These are phyloP conservation scores for Dusona sp. DNA, from an alignment of 2,888 invertebrate genomes.

Conservation along the genomic window DNA sequence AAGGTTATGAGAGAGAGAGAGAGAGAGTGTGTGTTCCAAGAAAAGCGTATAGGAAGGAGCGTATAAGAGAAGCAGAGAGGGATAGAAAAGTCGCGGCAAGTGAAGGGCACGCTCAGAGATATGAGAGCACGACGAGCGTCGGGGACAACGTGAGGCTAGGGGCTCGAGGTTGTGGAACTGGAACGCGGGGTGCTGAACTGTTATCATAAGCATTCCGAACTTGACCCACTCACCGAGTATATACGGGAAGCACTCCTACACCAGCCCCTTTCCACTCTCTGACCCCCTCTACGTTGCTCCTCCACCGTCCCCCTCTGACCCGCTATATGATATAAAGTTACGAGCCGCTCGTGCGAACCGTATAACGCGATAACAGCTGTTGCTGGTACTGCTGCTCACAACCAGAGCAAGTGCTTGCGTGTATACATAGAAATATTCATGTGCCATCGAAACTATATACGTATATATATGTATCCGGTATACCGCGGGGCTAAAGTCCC, in stretches of 20 bases:
- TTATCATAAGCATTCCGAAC: constrained; percentile 83
- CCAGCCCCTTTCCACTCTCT: constrained; percentile 64
- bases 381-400: constrained; percentile 70
- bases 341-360: constrained; percentile 82
- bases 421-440: constrained; percentile 30
- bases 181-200: constrained; percentile 77
- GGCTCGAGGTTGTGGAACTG: constrained; percentile 67
- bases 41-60: not conserved
- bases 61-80: constrained; percentile 27
- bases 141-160: constrained; percentile 3
- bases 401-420: constrained; percentile 39
- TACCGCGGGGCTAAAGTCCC: constrained; percentile 40
- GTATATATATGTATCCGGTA: constrained; percentile 2
- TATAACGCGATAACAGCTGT: constrained; percentile 83
- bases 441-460: constrained; percentile 25
- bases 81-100: constrained; percentile 55
- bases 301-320: constrained; percentile 65
- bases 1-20: constrained; percentile 27
- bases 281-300: constrained; percentile 63
- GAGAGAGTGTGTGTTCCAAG: constrained; percentile 10
- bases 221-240: constrained; percentile 82
- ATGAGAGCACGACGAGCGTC: constrained; percentile 48
- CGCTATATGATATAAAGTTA: constrained; percentile 81
- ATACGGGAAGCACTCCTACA: constrained; percentile 69
- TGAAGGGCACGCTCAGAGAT: constrained; percentile 71